Evolutionary conservation across 2,888 invertebrate species (phyloP), one percentile per base, ranked within the genome.

Genomic region (Drosophila macrospina): DNA sequence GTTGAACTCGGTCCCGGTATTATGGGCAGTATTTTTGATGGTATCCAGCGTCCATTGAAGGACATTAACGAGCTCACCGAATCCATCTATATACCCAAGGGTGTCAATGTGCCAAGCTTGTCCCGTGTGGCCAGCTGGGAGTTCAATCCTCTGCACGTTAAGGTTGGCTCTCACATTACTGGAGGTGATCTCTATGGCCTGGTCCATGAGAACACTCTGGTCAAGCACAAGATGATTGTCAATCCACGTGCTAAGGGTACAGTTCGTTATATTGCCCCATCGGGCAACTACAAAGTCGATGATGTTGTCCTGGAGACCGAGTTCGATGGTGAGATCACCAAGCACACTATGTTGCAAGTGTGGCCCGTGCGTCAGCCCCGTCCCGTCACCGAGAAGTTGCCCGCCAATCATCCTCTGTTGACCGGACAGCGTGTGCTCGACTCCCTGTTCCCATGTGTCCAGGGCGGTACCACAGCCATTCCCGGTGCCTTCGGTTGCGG

Each of bases 401-500:
- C 99, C 64, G 99, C 99, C 90, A 99, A 99, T 94, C 96, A 98
- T 92, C 99, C 99, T 48, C 94, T 99, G 90, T 94, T 99, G 74
- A 99, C 99, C 83, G 99, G 99, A 1, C 99, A 99, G 93, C 95
- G 99, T 73, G 99, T 99, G 52, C 94, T 99, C 70, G 99, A 99
- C 93, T 97, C 99, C 0, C 94, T 99, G 48, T 99, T 99, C 95
- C 99, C 99, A 95, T 98, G 98, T 92, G 99, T 99, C 20, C 98
- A 98, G 93, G 99, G 99, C 74, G 99, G 99, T 75, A 99, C 99
- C 41, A 99, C 99, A 2, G 99, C 99, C 90, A 99, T 99, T 93
- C 99, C 99, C 88, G 99, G 99, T 65, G 99, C 99, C 90, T 99
- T 99, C 94, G 99, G 99, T 93, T 99, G 99, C 93, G 99, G 99